These are phyloP conservation scores for Ceraclea dissimilis DNA, from an alignment of 2,888 invertebrate species.

Conservation along the genomic window DNA sequence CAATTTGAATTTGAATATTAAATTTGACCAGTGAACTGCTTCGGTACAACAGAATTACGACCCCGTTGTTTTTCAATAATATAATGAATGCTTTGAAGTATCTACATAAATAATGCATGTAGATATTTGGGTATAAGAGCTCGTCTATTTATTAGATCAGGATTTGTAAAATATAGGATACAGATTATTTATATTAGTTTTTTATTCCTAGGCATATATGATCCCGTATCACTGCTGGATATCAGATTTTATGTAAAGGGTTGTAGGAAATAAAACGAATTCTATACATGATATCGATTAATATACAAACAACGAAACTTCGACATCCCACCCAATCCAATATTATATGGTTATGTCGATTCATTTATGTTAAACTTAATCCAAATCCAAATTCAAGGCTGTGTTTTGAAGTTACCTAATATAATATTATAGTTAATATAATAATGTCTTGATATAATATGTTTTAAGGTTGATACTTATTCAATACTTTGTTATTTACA, in stretches of 20 bases:
- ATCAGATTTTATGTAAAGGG: background rate
- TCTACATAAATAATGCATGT: background rate
- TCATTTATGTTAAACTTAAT: too few relatives aligned
- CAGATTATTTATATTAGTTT: background rate
- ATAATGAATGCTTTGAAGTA: background rate
- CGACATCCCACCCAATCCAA: too few relatives aligned
- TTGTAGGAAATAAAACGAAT: too few relatives aligned
- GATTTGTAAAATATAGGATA: background rate
- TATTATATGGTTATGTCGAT: too few relatives aligned
- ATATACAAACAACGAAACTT: too few relatives aligned
- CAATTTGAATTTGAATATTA: background rate
- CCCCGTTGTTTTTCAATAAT: background rate
- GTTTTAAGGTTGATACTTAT: too few relatives aligned
- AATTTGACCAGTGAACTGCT: background rate
- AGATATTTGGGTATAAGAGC: background rate
- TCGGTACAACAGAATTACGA: background rate
- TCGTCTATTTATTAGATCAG: background rate
- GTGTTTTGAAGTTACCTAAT: too few relatives aligned
- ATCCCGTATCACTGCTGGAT: background rate
- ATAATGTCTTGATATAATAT: too few relatives aligned
- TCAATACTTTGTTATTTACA: too few relatives aligned
- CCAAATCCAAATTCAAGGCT: too few relatives aligned
- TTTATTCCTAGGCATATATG: background rate
- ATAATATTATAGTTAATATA: too few relatives aligned
- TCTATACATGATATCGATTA: too few relatives aligned